Percentiles rank a stretch among this genome's conserved stretches.
Conservation (phyloP, 2,113 vertebrate species). For the Prietella phreatophila region DNA sequence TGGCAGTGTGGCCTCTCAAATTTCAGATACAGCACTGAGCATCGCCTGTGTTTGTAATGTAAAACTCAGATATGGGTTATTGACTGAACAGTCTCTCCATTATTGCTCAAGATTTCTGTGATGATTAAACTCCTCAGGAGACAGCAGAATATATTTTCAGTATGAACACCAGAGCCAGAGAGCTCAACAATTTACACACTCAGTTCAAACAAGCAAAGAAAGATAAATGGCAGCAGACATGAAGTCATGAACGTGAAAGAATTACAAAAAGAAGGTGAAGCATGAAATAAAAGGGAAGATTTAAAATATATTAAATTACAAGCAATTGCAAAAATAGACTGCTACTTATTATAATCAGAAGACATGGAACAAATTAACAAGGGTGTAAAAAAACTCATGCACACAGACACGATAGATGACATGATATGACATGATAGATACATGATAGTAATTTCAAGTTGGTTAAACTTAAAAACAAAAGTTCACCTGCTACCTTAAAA, state of each 20-base stretch:
- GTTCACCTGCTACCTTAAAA: too few relatives aligned
- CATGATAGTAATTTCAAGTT: too few relatives aligned
- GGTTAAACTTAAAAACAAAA: too few relatives aligned
- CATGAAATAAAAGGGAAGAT: constrained; percentile 13
- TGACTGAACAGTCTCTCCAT: constrained; percentile 44
- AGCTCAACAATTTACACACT: constrained; percentile 50
- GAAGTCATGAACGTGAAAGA: background rate
- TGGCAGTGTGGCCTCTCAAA: background rate
- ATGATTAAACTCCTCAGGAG: constrained; percentile 57
- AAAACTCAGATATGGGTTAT: constrained; percentile 57
- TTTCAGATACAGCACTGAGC: constrained; percentile 19
- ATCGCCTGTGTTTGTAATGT: constrained; percentile 47
- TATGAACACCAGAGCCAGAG: constrained; percentile 24
- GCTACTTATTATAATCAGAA: background rate
- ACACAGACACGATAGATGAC: background rate
- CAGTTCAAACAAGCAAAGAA: constrained; percentile 41
- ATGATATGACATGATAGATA: too few relatives aligned
- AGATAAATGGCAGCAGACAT: constrained; percentile 64
- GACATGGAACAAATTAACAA: background rate
- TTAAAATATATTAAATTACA: constrained; percentile 13
- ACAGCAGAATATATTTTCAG: constrained; percentile 20
- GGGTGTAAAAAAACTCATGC: constrained; percentile 1
- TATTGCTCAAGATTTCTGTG: constrained; percentile 55
- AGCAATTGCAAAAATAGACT: background rate
- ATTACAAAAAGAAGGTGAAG: background rate